Conservation (phyloP, 2,888 invertebrate genomes). For the Cylloceria caligata region DNA sequence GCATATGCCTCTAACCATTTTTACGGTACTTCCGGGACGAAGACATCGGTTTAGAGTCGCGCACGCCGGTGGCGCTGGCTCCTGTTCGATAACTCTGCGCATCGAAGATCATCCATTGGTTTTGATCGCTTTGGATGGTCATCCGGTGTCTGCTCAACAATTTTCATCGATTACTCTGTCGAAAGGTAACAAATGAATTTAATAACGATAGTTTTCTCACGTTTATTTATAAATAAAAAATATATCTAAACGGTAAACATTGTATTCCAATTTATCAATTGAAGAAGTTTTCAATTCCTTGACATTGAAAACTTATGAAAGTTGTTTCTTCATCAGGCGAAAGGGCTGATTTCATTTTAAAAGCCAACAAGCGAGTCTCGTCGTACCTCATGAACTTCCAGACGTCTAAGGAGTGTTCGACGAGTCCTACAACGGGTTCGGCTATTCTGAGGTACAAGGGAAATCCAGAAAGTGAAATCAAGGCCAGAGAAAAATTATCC, state of each 20-base stretch:
- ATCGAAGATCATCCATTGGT: conserved; percentile 88
- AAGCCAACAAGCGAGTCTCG: conserved; percentile 86
- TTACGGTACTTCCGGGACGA: conserved; percentile 87
- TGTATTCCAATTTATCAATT: neutral
- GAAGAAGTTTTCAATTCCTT: neutral
- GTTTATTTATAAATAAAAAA: too few relatives aligned
- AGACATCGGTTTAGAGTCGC: conserved; percentile 89
- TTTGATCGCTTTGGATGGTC: conserved; percentile 90
- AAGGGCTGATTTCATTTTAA: conserved; percentile 90
- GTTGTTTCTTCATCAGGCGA: conserved; percentile 86
- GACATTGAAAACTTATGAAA: neutral
- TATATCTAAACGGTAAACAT: too few relatives aligned
- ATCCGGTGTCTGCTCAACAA: conserved; percentile 87
- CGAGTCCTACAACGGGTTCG: conserved; percentile 85
- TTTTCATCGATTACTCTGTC: conserved; percentile 87
- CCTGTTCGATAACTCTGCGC: conserved; percentile 89
- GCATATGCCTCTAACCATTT: conserved; percentile 81
- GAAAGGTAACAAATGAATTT: conserved; percentile 85
- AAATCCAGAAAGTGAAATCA: conserved; percentile 63
- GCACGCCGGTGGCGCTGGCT: conserved; percentile 88
- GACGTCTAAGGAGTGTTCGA: conserved; percentile 85
- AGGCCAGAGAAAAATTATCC: conserved; percentile 40
- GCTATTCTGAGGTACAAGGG: conserved; percentile 86
- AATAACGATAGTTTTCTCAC: too few relatives aligned
- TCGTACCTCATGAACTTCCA: conserved; percentile 88